phyloP scores from a whole-genome alignment of 2,797 vertebrate species.

The Xiphophorus birchmanni region DNA sequence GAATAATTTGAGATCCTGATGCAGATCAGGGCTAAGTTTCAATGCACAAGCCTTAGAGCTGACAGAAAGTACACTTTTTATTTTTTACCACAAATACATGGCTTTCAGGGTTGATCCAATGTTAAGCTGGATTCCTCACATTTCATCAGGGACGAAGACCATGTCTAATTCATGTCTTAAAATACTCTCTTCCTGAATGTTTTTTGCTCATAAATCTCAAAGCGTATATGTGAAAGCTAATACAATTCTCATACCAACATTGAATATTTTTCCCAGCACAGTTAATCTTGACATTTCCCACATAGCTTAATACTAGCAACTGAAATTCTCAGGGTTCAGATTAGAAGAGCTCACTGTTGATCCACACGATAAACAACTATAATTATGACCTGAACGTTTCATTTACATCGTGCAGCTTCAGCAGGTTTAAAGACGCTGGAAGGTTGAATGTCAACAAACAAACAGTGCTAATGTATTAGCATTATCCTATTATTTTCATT shows the following conservation, averaged over 20 bases:
- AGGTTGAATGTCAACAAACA: constrained; percentile 3
- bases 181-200: constrained; percentile 10
- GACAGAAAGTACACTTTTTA: neutral
- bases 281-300: constrained; percentile 51
- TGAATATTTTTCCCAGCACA: constrained; percentile 46
- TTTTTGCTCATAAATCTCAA: constrained; percentile 17
- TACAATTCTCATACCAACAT: constrained; percentile 14
- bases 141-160: constrained; percentile 26
- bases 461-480: neutral
- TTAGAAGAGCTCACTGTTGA: constrained; percentile 34
- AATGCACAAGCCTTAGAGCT: neutral
- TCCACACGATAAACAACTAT: constrained; percentile 38
- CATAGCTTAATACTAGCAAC: constrained; percentile 19
- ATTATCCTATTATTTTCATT: neutral
- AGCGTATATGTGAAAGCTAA: constrained; percentile 25
- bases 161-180: constrained; percentile 17
- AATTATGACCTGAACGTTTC: constrained; percentile 14
- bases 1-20: neutral
- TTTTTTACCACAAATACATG: neutral
- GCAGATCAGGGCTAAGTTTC: neutral
- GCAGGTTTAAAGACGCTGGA: neutral
- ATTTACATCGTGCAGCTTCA: constrained; percentile 12
- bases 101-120: neutral
- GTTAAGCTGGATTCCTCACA: constrained; percentile 22
- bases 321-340: constrained; percentile 31